phyloP scores from a whole-genome alignment of 2,113 vertebrate species.

The Microcebus lehilahytsara region DNA sequence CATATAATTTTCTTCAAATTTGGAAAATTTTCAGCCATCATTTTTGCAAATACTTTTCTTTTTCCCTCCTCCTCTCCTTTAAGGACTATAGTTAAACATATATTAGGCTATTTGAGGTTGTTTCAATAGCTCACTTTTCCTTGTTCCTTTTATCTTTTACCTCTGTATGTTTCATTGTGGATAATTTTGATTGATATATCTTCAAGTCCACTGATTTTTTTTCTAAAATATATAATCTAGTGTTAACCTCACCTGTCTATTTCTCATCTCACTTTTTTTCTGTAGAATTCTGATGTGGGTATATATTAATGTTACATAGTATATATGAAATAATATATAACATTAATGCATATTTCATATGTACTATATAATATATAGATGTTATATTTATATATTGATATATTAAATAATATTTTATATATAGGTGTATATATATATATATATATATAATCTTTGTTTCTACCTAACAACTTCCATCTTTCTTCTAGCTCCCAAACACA shows the following conservation, averaged over 20 bases:
- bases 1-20: background rate
- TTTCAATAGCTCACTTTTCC: background rate
- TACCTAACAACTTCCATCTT: background rate
- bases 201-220: background rate
- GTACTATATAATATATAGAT: background rate
- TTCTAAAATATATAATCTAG: background rate
- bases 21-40: background rate
- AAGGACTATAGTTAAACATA: background rate
- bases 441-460: background rate
- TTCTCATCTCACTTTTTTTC: background rate
- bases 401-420: background rate
- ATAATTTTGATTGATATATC: background rate
- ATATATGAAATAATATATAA: background rate
- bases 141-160: background rate
- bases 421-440: background rate
- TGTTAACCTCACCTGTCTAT: background rate
- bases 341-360: background rate
- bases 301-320: background rate
- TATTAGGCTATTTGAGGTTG: background rate
- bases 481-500: background rate
- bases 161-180: background rate
- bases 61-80: background rate
- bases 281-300: background rate
- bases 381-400: background rate
- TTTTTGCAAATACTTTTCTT: background rate